Evolutionary conservation across 2,113 vertebrate species (phyloP).

Genomic region (Saguinus imperator): DNA sequence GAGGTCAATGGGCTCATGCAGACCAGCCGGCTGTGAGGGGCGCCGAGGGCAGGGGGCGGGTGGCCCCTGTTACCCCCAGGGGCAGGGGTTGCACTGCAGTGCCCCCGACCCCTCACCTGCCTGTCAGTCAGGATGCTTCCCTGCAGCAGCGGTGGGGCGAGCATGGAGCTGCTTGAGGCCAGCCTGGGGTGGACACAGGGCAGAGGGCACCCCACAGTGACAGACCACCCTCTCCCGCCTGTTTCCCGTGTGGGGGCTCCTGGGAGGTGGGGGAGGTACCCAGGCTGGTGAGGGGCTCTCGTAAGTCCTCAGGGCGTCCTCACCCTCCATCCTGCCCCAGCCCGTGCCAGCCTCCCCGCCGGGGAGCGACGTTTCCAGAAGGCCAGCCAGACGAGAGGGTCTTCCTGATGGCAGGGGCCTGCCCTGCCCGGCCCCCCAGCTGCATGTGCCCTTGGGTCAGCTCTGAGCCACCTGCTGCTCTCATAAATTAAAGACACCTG

Average conservation of each 20-base stretch:
- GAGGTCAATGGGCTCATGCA: conserved; percentile 88
- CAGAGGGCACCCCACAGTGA: neutral
- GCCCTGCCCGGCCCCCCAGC: no score
- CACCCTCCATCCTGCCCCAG: neutral
- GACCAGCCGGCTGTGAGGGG: conserved; percentile 88
- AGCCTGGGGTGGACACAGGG: neutral
- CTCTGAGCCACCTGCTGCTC: neutral
- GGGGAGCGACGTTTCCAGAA: neutral
- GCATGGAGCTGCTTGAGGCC: neutral
- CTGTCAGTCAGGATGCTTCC: neutral
- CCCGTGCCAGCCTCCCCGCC: neutral
- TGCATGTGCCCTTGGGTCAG: neutral
- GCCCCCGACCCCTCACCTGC: neutral
- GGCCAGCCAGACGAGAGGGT: rapidly evolving
- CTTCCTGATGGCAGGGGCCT: neutral
- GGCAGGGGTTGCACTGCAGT: neutral
- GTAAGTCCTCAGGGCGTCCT: neutral
- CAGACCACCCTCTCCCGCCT: neutral
- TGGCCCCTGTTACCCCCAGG: neutral
- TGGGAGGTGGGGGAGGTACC: neutral
- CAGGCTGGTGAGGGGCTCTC: no score
- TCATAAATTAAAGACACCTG: neutral
- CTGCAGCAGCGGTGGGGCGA: rapidly evolving
- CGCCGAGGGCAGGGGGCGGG: no score
- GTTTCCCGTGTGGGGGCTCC: no score